These are phyloP conservation scores for Emydocephalus ijimae DNA, from an alignment of 2,113 vertebrate genomes.

Conservation along the genomic window DNA sequence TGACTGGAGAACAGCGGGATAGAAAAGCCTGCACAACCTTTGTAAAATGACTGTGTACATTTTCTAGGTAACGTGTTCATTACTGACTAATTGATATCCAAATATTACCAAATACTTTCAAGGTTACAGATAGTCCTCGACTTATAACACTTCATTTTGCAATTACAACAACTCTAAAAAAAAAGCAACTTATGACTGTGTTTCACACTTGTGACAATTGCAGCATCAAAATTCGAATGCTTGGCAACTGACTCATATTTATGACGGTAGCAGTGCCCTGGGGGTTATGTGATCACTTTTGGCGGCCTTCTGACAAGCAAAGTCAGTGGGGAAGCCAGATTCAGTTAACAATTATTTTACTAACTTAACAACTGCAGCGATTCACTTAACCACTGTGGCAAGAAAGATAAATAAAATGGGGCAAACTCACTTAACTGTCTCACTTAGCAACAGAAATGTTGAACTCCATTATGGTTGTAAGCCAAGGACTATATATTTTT, in stretches of 20 bases:
- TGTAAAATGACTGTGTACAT: no score
- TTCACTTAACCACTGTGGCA: neutral
- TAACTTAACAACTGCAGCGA: neutral
- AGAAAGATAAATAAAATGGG: neutral
- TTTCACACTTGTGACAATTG: no score
- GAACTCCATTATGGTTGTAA: neutral
- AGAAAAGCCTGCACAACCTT: neutral
- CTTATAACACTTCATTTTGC: neutral
- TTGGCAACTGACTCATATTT: neutral
- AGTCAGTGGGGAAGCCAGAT: neutral
- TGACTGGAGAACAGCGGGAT: neutral
- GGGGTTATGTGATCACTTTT: neutral
- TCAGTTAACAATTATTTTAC: neutral
- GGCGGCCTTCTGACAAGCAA: neutral
- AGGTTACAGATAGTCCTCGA: neutral
- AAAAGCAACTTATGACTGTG: no score
- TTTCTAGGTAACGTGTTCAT: neutral
- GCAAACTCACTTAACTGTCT: neutral
- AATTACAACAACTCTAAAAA: neutral
- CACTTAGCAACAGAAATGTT: neutral
- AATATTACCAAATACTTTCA: neutral
- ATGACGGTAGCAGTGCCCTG: neutral
- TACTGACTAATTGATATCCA: neutral
- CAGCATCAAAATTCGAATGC: neutral
- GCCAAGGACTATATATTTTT: neutral